phyloP scores from a whole-genome alignment of 1,140 invertebrate species.

The Procambarus clarkii region DNA sequence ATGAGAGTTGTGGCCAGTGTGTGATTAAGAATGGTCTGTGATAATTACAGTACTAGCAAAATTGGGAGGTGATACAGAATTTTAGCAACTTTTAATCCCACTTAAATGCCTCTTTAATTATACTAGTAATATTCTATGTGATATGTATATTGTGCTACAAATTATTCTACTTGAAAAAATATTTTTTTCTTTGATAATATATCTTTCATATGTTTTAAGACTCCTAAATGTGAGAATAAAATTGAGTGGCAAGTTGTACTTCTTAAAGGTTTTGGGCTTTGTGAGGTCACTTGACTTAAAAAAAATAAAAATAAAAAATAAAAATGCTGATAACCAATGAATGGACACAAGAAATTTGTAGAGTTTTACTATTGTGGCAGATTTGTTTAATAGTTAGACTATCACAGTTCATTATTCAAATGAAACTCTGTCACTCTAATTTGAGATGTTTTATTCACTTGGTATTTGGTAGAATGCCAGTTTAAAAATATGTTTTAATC shows the following conservation, averaged over 20 bases:
- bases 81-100: neutral
- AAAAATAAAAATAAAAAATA: neutral
- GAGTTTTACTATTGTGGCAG: too few species aligned
- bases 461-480: too few species aligned
- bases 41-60: neutral
- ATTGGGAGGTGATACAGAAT: neutral
- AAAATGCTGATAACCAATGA: neutral
- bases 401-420: too few species aligned
- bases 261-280: neutral
- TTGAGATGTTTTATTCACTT: too few species aligned
- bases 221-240: neutral
- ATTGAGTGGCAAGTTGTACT: neutral
- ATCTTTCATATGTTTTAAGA: neutral
- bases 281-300: neutral
- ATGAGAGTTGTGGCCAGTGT: neutral
- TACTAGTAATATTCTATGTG: neutral
- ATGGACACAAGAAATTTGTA: neutral
- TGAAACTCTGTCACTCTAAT: too few species aligned
- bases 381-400: too few species aligned
- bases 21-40: conserved; percentile 2
- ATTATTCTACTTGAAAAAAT: neutral
- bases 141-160: conserved; percentile 4
- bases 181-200: neutral
- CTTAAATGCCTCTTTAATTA: neutral
- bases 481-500: too few species aligned